phyloP scores from a whole-genome alignment of 2,888 invertebrate species.

The Frankliniella intonsa region DNA sequence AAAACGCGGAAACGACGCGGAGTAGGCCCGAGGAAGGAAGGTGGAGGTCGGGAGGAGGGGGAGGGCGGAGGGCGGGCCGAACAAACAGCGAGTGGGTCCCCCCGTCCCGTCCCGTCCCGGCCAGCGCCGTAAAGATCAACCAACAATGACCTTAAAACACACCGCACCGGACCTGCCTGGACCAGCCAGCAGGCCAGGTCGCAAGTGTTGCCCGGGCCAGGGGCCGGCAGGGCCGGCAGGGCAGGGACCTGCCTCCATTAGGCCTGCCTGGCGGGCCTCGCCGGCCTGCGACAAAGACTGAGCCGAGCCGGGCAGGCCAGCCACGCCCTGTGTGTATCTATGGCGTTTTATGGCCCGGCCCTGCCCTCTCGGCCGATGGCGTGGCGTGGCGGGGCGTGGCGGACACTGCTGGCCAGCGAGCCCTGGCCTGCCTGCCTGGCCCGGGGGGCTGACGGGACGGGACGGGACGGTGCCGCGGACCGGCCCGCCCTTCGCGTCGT shows the following conservation, averaged over 20 bases:
- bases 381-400: background rate
- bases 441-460: background rate
- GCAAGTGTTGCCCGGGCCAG: background rate
- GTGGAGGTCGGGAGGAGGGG: background rate
- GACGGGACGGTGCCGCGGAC: background rate
- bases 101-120: background rate
- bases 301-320: background rate
- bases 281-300: background rate
- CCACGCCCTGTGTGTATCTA: slow-evolving; percentile 1
- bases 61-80: background rate
- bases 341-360: slow-evolving; percentile 4
- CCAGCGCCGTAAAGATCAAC: background rate
- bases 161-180: too few relatives aligned
- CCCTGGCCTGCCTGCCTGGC: background rate
- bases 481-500: background rate
- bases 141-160: background rate
- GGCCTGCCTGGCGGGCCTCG: background rate
- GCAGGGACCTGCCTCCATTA: background rate
- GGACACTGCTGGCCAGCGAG: background rate
- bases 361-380: background rate
- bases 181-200: too few relatives aligned
- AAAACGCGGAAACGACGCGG: background rate
- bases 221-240: background rate
- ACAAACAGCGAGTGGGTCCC: background rate
- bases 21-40: background rate